Evolutionary conservation across 2,797 vertebrate species (phyloP).

Genomic region (Mormyrops attenuatus): DNA sequence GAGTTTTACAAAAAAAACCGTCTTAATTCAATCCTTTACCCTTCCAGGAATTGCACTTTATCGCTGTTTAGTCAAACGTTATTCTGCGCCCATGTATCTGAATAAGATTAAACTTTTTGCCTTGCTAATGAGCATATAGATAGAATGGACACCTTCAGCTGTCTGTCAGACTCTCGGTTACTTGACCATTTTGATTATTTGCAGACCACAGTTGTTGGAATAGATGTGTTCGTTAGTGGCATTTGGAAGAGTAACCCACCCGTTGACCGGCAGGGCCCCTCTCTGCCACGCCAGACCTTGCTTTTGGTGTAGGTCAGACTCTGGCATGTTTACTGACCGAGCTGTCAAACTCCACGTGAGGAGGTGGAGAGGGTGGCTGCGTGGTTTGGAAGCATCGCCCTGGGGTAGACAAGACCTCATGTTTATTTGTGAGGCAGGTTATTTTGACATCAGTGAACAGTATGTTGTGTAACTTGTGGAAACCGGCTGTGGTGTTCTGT

Average conservation of each 20-base stretch:
- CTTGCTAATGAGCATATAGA: not conserved
- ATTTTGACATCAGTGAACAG: not conserved
- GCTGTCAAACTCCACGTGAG: not conserved
- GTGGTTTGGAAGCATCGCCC: not conserved
- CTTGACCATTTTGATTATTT: not conserved
- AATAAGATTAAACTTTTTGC: not conserved
- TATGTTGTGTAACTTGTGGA: not conserved
- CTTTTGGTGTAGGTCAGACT: not conserved
- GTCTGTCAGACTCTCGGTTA: not conserved
- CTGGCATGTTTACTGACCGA: not conserved
- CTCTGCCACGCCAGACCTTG: not conserved
- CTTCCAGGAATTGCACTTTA: not conserved
- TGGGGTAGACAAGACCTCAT: not conserved
- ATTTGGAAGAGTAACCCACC: not conserved
- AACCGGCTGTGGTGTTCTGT: not conserved
- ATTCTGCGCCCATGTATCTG: not conserved
- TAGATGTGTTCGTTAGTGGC: not conserved
- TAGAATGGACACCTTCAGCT: not conserved
- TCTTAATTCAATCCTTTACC: not conserved
- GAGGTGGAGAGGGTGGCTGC: not conserved
- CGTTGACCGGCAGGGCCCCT: not conserved
- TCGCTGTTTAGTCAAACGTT: not conserved
- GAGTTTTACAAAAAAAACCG: not conserved
- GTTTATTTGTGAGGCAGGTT: not conserved
- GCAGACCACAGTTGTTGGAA: not conserved